Evolutionary conservation across 2,888 invertebrate genomes (phyloP), one percentile per base, ranked within the genome.

Genomic region (Escarpia spicata): DNA sequence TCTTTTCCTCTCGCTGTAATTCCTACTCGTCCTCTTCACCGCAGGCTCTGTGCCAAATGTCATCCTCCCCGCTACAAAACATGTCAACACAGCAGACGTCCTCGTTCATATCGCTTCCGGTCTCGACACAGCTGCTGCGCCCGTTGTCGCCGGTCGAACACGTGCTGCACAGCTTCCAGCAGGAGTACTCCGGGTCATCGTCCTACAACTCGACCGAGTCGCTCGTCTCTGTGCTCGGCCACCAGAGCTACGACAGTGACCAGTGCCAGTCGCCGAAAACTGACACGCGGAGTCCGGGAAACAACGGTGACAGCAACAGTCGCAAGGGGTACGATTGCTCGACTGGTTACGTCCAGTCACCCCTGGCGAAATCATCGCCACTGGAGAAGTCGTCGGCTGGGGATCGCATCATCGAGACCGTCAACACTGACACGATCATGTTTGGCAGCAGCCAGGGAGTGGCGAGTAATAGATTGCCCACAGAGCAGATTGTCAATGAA

Each of bases 181-280:
- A 19, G 75, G 75, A 75, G 19, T 75, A 75, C 75, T 75, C 75
- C n/a, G 75, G 19, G 75, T 75, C 75, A 6, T 75, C 75, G 6
- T 75, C 75, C 26, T 75, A 75, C n/a, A 75, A 75, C 91, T 91
- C 91, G 43, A 91, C 91, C 19, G 91, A 91, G 91, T 91, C 91
- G 43, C 91, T 91, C 43, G 43, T 91, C 6, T 91, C 91, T 44
- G 91, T 91, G 91, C 91, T 91, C 15, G 44, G 44, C 44, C 91
- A 91, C 91, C 43, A 91, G 91, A 91, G 91, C 37, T 91, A 44
- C 26, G 91, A 91, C 19, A 91, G 91, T 26, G 75, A 75, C 75
- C 75, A 75, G 75, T 75, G 75, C 75, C 75, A 75, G 26, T 75
- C 75, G 75, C 75, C 75, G 19, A 75, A 75, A 75, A 26, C 19